These are phyloP conservation scores for Nyctibius grandis DNA, from an alignment of 2,797 vertebrate genomes.

Conservation along the genomic window DNA sequence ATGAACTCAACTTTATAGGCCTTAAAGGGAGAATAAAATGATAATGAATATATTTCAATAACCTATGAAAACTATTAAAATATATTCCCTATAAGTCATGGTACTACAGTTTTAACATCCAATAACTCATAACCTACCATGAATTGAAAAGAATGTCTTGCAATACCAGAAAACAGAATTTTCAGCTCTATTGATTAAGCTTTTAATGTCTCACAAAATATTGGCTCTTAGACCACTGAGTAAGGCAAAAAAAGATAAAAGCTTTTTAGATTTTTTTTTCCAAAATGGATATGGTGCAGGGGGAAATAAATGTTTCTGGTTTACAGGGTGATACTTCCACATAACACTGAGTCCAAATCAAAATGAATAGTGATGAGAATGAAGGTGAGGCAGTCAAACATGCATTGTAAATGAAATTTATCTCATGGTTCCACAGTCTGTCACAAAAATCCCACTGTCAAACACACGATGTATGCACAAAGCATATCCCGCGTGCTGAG, in stretches of 20 bases:
- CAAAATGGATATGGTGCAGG: neutral
- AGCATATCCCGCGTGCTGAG: neutral
- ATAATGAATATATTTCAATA: conserved; percentile 45
- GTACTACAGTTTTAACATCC: conserved; percentile 15
- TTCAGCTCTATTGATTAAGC: neutral
- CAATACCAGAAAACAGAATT: neutral
- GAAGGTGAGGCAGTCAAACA: neutral
- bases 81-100: conserved; percentile 4
- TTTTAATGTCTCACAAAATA: neutral
- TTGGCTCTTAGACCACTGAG: neutral
- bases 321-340: neutral
- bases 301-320: neutral
- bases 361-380: neutral
- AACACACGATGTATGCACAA: neutral
- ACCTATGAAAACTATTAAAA: conserved; percentile 38
- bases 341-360: neutral
- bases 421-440: neutral
- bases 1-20: conserved; percentile 31
- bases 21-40: conserved; percentile 46
- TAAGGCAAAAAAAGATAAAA: neutral
- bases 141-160: neutral
- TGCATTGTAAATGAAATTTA: neutral
- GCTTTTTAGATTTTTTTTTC: neutral
- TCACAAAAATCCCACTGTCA: neutral
- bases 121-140: neutral